These are phyloP conservation scores for Pangasius djambal DNA, from an alignment of 2,797 vertebrate species.

Conservation along the genomic window DNA sequence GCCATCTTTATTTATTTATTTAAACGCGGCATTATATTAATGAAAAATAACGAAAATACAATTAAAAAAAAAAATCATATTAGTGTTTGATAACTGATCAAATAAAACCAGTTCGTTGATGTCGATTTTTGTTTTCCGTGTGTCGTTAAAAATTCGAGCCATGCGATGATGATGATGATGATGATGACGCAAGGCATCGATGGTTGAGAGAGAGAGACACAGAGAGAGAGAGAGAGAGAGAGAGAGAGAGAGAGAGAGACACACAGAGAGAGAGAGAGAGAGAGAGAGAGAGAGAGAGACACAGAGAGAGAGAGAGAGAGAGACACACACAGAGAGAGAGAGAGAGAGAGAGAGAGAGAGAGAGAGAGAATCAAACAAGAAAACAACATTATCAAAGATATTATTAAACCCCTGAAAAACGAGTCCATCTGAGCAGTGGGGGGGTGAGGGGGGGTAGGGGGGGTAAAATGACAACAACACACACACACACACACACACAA, in stretches of 20 bases:
- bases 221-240: slow-evolving; percentile 2
- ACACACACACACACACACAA: slow-evolving; percentile 24
- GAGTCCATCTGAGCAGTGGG: slow-evolving; percentile 60
- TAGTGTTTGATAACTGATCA: not conserved
- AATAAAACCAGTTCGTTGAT: not conserved
- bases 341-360: slow-evolving; percentile 9
- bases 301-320: not conserved
- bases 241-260: slow-evolving; percentile 11
- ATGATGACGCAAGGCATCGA: slow-evolving; percentile 35
- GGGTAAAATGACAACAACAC: slow-evolving; percentile 52
- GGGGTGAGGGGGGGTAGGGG: not conserved
- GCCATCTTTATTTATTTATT: not conserved
- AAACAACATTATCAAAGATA: slow-evolving; percentile 50
- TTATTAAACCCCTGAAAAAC: slow-evolving; percentile 59
- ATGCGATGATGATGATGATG: not conserved
- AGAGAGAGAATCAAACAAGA: not conserved
- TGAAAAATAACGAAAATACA: not conserved
- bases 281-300: slow-evolving; percentile 7
- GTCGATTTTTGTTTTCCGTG: not conserved
- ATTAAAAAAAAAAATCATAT: not conserved
- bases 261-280: slow-evolving; percentile 10
- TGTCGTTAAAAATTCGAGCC: not conserved
- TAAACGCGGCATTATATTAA: not conserved
- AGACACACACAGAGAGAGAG: slow-evolving; percentile 15
- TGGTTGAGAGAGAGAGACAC: slow-evolving; percentile 15